Evolutionary conservation across 2,113 vertebrate species (phyloP), one percentile per base, ranked within the genome.

Genomic region (Etia nguti): DNA sequence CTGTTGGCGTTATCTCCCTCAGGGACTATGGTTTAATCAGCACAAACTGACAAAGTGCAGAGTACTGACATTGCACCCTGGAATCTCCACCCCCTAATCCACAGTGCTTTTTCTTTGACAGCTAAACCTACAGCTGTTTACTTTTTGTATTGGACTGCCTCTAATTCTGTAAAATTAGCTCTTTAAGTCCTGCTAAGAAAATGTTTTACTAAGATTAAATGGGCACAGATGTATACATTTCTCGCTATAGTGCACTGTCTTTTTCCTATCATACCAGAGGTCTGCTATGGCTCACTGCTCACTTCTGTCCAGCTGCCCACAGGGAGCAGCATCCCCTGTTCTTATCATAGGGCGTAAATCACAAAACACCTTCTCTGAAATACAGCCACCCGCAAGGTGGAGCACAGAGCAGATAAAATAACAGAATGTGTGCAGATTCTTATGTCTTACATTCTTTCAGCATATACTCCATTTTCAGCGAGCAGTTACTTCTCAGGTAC

Each of bases 331-430:
- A 93, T 94, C 90, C 86, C 88, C 11, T n/a, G 48, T 75, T 86
- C 90, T 95, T 95, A 95, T 95, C 95, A 86, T 83, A 12, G 80
- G 80, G 88, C 88, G 88, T 94, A 93, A 95, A 94, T 95, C 93
- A 94, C 91, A 86, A 70, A 87, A 93, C 93, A 94, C 92, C 86
- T 95, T 92, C 90, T 94, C 82, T 34, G 46, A 86, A 92, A 88
- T 82, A 80, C 83, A 88, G 48, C 92, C 89, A 90, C 90, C 86
- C 65, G 50, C 85, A 89, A 90, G 86, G 85, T 91, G 85, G 84
- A 86, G 86, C 11, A 22, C 2, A 79, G 79, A 83, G 85, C 46
- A 83, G 88, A 92, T 89, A 82, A 34, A 87, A 88, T 86, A 81
- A 84, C 22, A 54, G 31, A 80, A 90, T 75, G 65, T 91, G 87